phyloP scores from a whole-genome alignment of 2,888 invertebrate species.

The Mesoligia furuncula region DNA sequence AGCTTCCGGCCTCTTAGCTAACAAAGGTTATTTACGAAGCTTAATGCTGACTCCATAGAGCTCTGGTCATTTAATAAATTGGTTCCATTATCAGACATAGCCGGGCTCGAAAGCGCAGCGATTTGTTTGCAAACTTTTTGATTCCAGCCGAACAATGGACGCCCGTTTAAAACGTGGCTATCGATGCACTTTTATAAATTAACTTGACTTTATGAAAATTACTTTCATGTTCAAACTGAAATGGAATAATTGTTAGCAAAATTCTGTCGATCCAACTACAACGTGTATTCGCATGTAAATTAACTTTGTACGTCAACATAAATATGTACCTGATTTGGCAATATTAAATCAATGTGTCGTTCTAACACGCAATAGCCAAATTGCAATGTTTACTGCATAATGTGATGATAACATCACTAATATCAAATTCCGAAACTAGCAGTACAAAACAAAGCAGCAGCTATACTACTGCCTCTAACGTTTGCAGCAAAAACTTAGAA shows the following conservation, averaged over 20 bases:
- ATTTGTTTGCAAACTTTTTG: slow-evolving; percentile 74
- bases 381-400: not conserved
- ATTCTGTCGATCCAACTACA: not conserved
- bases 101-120: slow-evolving; percentile 64
- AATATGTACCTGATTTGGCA: not conserved
- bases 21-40: slow-evolving; percentile 39
- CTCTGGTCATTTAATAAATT: slow-evolving; percentile 71
- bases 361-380: not conserved
- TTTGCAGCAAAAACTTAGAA: not conserved
- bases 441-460: not conserved
- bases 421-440: not conserved
- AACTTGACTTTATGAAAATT: slow-evolving; percentile 24
- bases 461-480: not conserved
- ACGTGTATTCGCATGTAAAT: not conserved
- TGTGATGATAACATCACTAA: not conserved
- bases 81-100: slow-evolving; percentile 73
- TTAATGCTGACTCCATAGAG: slow-evolving; percentile 59
- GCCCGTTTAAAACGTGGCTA: slow-evolving; percentile 27
- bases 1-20: slow-evolving; percentile 6
- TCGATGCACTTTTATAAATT: slow-evolving; percentile 35
- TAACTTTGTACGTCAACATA: not conserved
- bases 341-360: not conserved
- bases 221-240: slow-evolving; percentile 6
- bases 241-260: not conserved
- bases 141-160: slow-evolving; percentile 63